Conservation (phyloP, 2,113 vertebrate genomes). For the Tychaedon coryphoeus region DNA sequence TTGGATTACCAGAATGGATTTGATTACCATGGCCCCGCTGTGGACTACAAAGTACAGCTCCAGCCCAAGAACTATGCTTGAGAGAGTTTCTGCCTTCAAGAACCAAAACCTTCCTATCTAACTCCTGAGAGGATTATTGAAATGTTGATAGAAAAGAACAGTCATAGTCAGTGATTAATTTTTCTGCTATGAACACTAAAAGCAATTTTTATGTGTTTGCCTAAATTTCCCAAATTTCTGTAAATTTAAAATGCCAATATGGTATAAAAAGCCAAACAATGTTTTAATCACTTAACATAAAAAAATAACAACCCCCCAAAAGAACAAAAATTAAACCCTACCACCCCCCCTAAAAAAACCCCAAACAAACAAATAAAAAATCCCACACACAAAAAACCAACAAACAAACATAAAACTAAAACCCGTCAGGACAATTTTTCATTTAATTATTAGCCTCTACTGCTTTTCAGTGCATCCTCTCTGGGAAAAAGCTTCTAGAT, state of each 20-base stretch:
- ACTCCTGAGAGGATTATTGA: background rate
- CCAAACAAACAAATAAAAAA: background rate
- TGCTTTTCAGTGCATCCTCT: background rate
- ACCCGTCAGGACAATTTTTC: background rate
- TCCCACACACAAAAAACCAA: no score
- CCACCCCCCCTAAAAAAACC: background rate
- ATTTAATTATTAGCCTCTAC: background rate
- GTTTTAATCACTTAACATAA: background rate
- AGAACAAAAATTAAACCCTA: background rate
- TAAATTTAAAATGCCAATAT: background rate
- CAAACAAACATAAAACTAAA: background rate
- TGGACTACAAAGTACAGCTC: background rate
- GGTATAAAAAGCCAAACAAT: background rate
- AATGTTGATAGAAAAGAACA: background rate
- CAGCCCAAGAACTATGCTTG: background rate
- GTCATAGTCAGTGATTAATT: background rate
- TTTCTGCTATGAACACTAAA: background rate
- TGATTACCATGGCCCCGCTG: background rate
- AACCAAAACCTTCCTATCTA: background rate
- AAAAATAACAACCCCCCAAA: background rate
- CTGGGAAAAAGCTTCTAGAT: background rate
- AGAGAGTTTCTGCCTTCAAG: background rate
- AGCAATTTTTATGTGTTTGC: background rate
- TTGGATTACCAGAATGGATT: background rate
- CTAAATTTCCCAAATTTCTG: background rate